Base-by-base conservation (phyloP, 2,797 vertebrate genomes). In the Sebastes hubbsi region DNA sequence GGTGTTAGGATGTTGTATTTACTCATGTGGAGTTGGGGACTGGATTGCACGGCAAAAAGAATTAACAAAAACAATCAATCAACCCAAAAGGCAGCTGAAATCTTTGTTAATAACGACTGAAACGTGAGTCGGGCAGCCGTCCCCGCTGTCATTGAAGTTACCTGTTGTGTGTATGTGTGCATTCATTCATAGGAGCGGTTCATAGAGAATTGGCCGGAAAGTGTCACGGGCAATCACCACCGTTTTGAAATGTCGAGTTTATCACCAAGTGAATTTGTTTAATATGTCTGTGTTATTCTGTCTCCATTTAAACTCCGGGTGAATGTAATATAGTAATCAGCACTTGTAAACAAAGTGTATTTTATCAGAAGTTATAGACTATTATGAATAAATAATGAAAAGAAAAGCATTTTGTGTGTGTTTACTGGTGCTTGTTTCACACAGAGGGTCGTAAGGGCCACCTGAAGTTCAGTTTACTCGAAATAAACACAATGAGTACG, bases 271-370 rank as follows among this genome's bases (percentile, higher is more conserved):
- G 87, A 78, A 79, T 87, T 88, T 88, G 82, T 92, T 86, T 72
- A 71, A 85, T 84, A 73, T 78, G 81, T 86, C 88, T 80, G 82
- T 88, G 91, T 91, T 85, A 80, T 89, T 87, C 81, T 93, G 83
- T 93, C 94, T 96, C 93, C 91, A 87, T 95, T 94, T 95, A 93
- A 92, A 95, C 93, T 94, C 92, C 88, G 88, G 93, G 89, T 95
- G 95, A 97, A 95, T 96, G 96, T 97, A 96, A 90, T 86, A 94
- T 95, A 92, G 93, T 92, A 95, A 96, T 96, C 95, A 96, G 94
- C 96, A 96, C 96, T 95, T 91, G 94, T 96, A 96, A 95, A 91
- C 91, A 92, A 95, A 92, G 82, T 94, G 95, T 97, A 96, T 96
- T 97, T 96, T 96, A 95, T 94, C 91, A 83, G 91, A 93, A 88